Evolutionary conservation across 2,113 vertebrate genomes (phyloP).

Genomic region (Synchiropus splendidus): DNA sequence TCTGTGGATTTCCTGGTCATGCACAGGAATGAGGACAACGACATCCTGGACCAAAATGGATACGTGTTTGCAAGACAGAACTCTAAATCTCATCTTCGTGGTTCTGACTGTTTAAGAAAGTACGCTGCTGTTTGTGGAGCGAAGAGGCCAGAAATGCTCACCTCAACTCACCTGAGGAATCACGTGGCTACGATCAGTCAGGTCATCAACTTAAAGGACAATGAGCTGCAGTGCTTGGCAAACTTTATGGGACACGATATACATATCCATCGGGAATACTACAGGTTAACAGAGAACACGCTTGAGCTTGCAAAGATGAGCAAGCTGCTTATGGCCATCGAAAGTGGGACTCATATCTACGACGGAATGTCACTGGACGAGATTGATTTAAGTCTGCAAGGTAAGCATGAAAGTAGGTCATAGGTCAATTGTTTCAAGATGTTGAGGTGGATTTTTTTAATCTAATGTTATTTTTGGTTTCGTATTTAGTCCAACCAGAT

Average conservation of each 20-base stretch:
- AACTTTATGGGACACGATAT: slow-evolving; percentile 6
- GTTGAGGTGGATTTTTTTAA: too few relatives aligned
- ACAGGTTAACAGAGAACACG: background rate
- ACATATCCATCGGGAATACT: background rate
- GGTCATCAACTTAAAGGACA: slow-evolving; percentile 6
- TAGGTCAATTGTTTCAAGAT: too few relatives aligned
- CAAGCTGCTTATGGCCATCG: slow-evolving; percentile 2
- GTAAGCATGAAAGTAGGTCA: background rate
- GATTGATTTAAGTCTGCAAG: background rate
- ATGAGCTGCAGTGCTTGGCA: slow-evolving; percentile 1
- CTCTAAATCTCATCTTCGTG: background rate
- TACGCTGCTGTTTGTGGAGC: background rate
- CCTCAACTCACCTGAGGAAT: slow-evolving; percentile 1
- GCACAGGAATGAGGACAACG: background rate
- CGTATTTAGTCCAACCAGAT: too few relatives aligned
- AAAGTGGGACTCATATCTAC: background rate
- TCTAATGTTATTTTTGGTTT: too few relatives aligned
- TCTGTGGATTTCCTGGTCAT: slow-evolving; percentile 1
- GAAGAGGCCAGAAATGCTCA: background rate
- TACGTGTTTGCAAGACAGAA: slow-evolving; percentile 6
- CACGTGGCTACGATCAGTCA: slow-evolving; percentile 5
- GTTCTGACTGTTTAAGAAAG: slow-evolving; percentile 1
- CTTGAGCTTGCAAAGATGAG: background rate
- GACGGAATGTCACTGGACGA: background rate
- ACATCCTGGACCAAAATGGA: slow-evolving; percentile 2